phyloP scores from a whole-genome alignment of 2,888 invertebrate genomes.

The Catocala nupta region DNA sequence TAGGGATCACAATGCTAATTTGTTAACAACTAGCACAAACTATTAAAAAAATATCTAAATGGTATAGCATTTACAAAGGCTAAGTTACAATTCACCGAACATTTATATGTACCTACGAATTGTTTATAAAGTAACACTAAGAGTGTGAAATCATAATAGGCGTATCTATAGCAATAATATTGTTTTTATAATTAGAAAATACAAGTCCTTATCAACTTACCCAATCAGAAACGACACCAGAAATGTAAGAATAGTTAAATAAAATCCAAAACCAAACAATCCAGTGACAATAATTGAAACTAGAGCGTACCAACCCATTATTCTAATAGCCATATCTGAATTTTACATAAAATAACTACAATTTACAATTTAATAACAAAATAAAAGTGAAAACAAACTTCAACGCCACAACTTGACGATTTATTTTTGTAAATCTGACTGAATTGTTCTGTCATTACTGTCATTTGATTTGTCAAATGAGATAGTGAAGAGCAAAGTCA shows the following conservation, averaged over 20 bases:
- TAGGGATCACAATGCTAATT: background rate
- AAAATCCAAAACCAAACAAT: conserved; percentile 77
- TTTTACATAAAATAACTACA: conserved; percentile 43
- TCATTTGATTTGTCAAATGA: conserved; percentile 4
- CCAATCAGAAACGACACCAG: conserved; percentile 77
- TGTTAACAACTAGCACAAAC: background rate
- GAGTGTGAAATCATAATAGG: conserved; percentile 10
- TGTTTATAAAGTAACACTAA: conserved; percentile 1
- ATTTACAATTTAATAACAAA: conserved; percentile 55
- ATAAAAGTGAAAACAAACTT: conserved; percentile 56
- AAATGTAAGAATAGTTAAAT: conserved; percentile 74
- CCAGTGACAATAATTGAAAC: conserved; percentile 77
- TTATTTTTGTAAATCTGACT: conserved; percentile 49
- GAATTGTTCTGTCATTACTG: conserved; percentile 8
- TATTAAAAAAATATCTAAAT: background rate
- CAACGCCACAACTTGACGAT: conserved; percentile 48
- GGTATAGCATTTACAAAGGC: background rate
- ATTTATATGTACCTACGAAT: background rate
- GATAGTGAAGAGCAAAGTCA: background rate
- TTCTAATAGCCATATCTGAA: conserved; percentile 65
- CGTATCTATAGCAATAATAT: conserved; percentile 33
- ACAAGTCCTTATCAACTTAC: conserved; percentile 64
- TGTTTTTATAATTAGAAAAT: conserved; percentile 25
- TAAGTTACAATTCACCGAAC: background rate
- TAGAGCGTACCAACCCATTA: conserved; percentile 77